Conservation (phyloP, 2,888 invertebrate species). For the Prostheceraeus crozeri region DNA sequence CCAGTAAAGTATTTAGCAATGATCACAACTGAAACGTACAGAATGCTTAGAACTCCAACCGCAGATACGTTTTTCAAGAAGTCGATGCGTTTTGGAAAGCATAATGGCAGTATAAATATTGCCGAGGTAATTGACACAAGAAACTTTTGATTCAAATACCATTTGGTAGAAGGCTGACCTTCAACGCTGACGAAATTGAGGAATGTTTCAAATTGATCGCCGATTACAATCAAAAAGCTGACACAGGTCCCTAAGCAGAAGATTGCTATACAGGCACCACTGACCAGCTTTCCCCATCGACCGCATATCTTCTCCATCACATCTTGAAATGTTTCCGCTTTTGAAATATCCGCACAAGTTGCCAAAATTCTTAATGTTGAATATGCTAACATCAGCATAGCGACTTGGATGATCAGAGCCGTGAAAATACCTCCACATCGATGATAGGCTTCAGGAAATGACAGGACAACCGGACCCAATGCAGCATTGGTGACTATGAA, state of each 20-base stretch:
- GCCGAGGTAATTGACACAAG: constrained; percentile 59
- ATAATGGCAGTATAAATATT: constrained; percentile 62
- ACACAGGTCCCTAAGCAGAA: constrained; percentile 64
- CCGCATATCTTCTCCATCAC: constrained; percentile 57
- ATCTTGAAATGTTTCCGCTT: constrained; percentile 58
- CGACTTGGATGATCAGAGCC: constrained; percentile 60
- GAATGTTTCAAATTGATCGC: constrained; percentile 63
- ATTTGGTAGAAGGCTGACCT: not conserved
- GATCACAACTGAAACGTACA: constrained; percentile 61
- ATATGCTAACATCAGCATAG: constrained; percentile 41
- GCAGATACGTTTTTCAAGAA: constrained; percentile 62
- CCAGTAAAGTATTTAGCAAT: constrained; percentile 53
- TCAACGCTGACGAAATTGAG: constrained; percentile 24
- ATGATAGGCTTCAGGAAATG: constrained; percentile 63
- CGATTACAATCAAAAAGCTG: constrained; percentile 64
- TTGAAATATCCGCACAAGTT: constrained; percentile 59
- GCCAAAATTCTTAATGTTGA: constrained; percentile 57
- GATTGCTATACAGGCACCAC: constrained; percentile 58
- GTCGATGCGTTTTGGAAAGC: constrained; percentile 62
- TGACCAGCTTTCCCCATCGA: constrained; percentile 49
- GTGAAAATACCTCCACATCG: constrained; percentile 62
- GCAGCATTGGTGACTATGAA: constrained; percentile 60
- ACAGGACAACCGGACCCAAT: constrained; percentile 62
- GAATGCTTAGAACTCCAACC: constrained; percentile 61
- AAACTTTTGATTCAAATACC: constrained; percentile 48